Evolutionary conservation across 2,888 invertebrate genomes (phyloP), one percentile per base, ranked within the genome.

Genomic region (Drosophila maculinotata): DNA sequence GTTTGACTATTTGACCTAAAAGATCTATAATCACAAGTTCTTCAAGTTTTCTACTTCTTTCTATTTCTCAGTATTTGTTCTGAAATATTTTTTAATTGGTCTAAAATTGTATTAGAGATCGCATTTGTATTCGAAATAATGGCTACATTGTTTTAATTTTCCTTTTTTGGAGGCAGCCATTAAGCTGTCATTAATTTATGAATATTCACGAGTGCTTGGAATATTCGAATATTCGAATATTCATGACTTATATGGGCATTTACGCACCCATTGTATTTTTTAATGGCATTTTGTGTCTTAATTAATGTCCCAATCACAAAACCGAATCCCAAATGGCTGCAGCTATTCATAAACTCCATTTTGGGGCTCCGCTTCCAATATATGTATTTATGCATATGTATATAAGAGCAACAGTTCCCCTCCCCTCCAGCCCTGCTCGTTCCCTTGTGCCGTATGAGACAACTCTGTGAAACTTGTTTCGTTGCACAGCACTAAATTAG

Each of bases 401-500:
- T 59, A 12, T 25, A 14, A 20, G 30, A 20, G 28, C 9, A n/a
- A 7, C 39, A 2, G 8, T 5, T 3, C 33, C 14, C 28, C 6
- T 10, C 35, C 10, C 14, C 41, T 15, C 57, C 20, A 8, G 3
- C 26, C 20, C 6, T 26, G 3, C 14, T 9, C 30, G 23, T 23
- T 35, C 35, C 35, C 35, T 20, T 12, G 17, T n/a, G 5, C 54
- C 14, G 54, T 49, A 36, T 26, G 69, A 36, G 48, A 60, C 59
- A 53, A 67, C 49, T 59, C 25, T 58, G 49, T 70, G 69, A 87
- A 83, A 83, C 83, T 65, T 67, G 88, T 83, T 83, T 87, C 77
- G 81, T 69, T 74, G 76, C 80, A 70, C 62, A 67, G 65, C 85
- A 69, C 87, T 87, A 87, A 87, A 85, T 87, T 83, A 85, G 86